Evolutionary conservation across 1,140 invertebrate species (phyloP).

Genomic region (Drosophila orena): DNA sequence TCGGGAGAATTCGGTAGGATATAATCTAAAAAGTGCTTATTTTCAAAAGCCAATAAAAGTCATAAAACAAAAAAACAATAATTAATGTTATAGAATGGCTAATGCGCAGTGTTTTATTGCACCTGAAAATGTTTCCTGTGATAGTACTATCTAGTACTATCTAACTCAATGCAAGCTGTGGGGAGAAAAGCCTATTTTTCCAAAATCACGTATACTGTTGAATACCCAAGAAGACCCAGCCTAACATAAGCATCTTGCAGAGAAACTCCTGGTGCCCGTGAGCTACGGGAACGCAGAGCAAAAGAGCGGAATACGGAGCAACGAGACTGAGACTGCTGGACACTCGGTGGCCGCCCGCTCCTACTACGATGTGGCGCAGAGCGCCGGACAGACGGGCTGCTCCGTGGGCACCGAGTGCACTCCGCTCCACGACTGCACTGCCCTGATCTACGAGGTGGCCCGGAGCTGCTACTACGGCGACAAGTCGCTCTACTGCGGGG

Average conservation of each 20-base stretch:
- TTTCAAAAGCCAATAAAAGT: not conserved
- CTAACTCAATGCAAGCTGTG: too few species aligned
- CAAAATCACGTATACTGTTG: too few species aligned
- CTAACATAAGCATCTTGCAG: constrained; percentile 15
- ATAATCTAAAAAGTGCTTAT: not conserved
- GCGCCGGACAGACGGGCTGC: constrained; percentile 49
- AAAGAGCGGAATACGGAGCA: constrained; percentile 7
- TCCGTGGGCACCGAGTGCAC: constrained; percentile 79
- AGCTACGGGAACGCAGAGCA: constrained; percentile 13
- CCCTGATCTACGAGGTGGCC: constrained; percentile 80
- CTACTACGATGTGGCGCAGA: constrained; percentile 43
- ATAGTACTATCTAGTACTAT: too few species aligned
- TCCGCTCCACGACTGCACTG: constrained; percentile 78
- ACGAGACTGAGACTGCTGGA: constrained; percentile 15
- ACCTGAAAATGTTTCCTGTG: too few species aligned
- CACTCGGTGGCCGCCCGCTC: constrained; percentile 65
- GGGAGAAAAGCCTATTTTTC: too few species aligned
- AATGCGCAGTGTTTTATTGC: too few species aligned
- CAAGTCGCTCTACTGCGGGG: constrained; percentile 81
- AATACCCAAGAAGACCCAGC: not conserved
- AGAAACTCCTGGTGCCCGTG: constrained; percentile 57
- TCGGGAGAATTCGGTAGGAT: constrained; percentile 66
- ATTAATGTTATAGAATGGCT: too few species aligned
- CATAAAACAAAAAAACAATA: not conserved
- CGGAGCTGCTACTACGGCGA: constrained; percentile 82